Conservation (phyloP, 2,113 vertebrate genomes). For the Polyodon spathula region DNA sequence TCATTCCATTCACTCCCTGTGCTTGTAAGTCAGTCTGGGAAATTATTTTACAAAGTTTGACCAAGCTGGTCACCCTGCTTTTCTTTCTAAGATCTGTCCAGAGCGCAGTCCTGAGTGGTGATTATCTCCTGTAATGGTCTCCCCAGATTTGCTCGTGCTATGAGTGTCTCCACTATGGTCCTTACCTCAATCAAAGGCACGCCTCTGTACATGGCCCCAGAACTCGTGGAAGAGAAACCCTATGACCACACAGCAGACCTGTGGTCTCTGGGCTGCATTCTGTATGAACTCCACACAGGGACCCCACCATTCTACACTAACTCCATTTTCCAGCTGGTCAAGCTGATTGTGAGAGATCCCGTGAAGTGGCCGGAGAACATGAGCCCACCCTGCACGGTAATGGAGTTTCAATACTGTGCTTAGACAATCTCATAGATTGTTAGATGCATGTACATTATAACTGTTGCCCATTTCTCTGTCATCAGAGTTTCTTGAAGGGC, state of each 20-base stretch:
- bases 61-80: too few relatives aligned
- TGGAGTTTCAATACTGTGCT: background rate
- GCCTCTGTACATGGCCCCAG: constrained; percentile 93
- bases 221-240: constrained; percentile 83
- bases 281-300: constrained; percentile 88
- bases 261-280: constrained; percentile 92
- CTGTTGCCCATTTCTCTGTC: constrained; percentile 7
- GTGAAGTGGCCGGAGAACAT: constrained; percentile 79
- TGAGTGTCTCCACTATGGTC: constrained; percentile 90
- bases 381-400: constrained; percentile 75
- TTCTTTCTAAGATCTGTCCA: too few relatives aligned
- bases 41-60: too few relatives aligned
- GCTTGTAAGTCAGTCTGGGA: too few relatives aligned
- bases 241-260: constrained; percentile 91
- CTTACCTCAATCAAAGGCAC: constrained; percentile 95
- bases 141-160: constrained; percentile 82
- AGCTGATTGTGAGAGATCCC: constrained; percentile 74
- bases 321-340: constrained; percentile 88
- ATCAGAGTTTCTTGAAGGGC: constrained; percentile 84
- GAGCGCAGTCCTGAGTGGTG: too few relatives aligned
- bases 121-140: background rate
- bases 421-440: constrained; percentile 1
- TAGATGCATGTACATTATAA: accelerated
- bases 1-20: too few relatives aligned
- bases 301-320: constrained; percentile 89